Evolutionary conservation across 1,140 invertebrate genomes (phyloP).

Genomic region (Drosophila oshimai): DNA sequence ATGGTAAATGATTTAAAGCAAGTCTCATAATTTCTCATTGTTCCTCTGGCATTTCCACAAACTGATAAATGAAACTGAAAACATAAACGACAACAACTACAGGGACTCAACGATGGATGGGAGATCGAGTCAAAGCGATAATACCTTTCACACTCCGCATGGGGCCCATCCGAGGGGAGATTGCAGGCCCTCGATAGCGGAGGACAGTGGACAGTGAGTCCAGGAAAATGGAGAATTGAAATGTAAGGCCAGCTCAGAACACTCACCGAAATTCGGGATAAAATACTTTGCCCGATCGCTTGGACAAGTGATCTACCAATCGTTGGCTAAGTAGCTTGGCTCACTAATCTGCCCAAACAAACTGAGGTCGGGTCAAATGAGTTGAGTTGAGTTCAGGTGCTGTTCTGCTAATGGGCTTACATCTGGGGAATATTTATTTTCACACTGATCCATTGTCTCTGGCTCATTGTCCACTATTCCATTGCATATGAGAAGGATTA

Average conservation of each 20-base stretch:
- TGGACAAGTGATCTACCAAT: conserved; percentile 54
- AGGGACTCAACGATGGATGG: not conserved
- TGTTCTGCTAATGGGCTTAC: conserved; percentile 41
- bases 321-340: conserved; percentile 63
- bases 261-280: conserved; percentile 1
- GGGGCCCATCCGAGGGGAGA: conserved; percentile 50
- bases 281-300: conserved; percentile 13
- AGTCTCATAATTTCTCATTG: conserved; percentile 78
- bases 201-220: not conserved
- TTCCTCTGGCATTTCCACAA: conserved; percentile 64
- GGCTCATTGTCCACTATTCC: not conserved
- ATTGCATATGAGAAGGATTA: conserved; percentile 44
- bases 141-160: conserved; percentile 77
- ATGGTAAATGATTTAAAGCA: conserved; percentile 76
- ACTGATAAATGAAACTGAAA: conserved; percentile 74
- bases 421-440: conserved; percentile 21
- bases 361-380: conserved; percentile 16
- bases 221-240: conserved; percentile 58
- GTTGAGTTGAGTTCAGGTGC: conserved; percentile 13
- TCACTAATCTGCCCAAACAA: conserved; percentile 70
- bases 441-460: conserved; percentile 39
- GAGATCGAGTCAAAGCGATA: conserved; percentile 73
- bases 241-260: conserved; percentile 40
- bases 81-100: conserved; percentile 61
- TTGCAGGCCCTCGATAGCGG: conserved; percentile 42